phyloP scores from a whole-genome alignment of 2,113 vertebrate genomes.

The Mirza zaza region DNA sequence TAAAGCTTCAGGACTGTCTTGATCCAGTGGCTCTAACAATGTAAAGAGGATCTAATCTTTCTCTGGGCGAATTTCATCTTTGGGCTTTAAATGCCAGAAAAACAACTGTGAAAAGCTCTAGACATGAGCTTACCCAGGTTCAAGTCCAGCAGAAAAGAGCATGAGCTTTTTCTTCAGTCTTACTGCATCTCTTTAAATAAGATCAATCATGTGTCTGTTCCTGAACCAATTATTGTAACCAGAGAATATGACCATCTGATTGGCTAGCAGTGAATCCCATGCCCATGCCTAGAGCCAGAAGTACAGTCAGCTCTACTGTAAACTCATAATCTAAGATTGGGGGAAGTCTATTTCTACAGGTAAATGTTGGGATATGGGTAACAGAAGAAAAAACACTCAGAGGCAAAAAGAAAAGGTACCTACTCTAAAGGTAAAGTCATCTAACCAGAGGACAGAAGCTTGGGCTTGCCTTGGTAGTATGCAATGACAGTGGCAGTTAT shows the following conservation, averaged over 20 bases:
- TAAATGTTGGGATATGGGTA: background rate
- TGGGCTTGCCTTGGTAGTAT: background rate
- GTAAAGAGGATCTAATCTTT: background rate
- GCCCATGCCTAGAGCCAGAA: background rate
- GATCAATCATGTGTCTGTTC: background rate
- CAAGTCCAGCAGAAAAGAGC: slow-evolving; percentile 4
- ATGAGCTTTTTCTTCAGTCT: background rate
- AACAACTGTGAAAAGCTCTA: background rate
- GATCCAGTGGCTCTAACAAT: background rate
- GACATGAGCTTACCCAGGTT: background rate
- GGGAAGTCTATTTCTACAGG: background rate
- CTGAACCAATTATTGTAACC: background rate
- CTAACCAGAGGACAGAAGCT: background rate
- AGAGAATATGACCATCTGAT: background rate
- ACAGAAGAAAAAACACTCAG: background rate
- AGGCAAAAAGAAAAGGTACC: background rate
- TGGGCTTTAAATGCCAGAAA: background rate
- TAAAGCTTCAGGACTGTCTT: background rate
- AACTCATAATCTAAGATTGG: background rate
- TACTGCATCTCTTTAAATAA: background rate
- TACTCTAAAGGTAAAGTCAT: background rate
- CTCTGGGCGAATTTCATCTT: background rate
- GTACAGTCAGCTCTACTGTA: background rate
- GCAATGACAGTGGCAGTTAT: background rate
- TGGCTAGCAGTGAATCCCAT: background rate